Evolutionary conservation across 1,140 invertebrate species (phyloP), one percentile per base, ranked within the genome.

Genomic region (Episyrphus balteatus): DNA sequence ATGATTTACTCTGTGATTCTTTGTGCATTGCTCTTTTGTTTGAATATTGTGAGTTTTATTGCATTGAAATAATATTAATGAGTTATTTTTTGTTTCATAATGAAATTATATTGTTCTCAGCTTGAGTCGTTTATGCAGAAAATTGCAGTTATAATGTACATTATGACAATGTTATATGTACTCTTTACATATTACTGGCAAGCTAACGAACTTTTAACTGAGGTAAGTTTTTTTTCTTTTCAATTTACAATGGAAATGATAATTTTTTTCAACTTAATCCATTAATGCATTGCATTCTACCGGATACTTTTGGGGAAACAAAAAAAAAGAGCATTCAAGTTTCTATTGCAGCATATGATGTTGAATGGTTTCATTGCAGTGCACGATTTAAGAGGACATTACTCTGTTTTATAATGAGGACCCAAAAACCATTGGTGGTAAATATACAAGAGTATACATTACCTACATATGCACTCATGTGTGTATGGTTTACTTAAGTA

Each of bases 101-200:
- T 19, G 3, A 26, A 32, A 31, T 42, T 10, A 17, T 32, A 26
- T 13, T 46, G 1, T 34, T 17, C 46, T 5, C 17, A 53, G 51
- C 47, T 50, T 13, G 44, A 50, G n/a, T 50, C 48, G 7, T 10
- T 14, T 7, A 39, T 43, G 5, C 48, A 53, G 32, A 41, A 37
- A 12, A 37, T 53, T 21, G 42, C 43, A n/a, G 34, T 51, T 17
- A 41, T 46, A 15, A 54, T 66, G 62, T 66, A 66, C 26, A 61
- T 63, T 6, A 38, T 55, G 3, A 66, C 63, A 21, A 62, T 63
- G 61, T 44, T 66, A 5, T 66, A 66, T 51, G 56, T 66, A 1
- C 52, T 66, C 0, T 66, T 50, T 44, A 63, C 61, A 11, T 66
- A 59, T 40, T 66, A 66, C 40, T 63, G 59, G 47, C 49, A 58